Evolutionary conservation across 1,140 invertebrate species (phyloP).

Genomic region (Lordiphosa collinella): DNA sequence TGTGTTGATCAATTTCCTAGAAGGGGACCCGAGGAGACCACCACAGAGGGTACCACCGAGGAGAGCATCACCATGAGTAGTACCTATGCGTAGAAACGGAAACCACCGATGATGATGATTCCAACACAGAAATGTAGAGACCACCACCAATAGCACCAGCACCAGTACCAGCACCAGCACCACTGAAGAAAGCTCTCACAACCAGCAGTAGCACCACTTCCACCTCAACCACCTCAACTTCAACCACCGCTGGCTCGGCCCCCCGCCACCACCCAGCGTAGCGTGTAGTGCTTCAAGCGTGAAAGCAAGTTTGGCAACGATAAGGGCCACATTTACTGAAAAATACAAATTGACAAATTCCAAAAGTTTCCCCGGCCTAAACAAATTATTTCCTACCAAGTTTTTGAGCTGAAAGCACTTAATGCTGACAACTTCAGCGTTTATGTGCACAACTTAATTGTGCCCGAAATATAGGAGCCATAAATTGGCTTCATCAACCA

Average conservation of each 20-base stretch:
- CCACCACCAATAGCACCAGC: neutral
- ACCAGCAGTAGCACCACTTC: neutral
- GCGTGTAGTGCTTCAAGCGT: constrained; percentile 55
- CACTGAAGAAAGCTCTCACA: neutral
- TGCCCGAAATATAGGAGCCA: constrained; percentile 59
- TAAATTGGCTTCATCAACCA: constrained; percentile 41
- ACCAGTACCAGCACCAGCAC: neutral
- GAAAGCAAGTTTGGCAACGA: constrained; percentile 51
- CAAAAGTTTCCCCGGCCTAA: constrained; percentile 39
- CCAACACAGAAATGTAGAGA: too few relatives aligned
- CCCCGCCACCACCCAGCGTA: constrained; percentile 2
- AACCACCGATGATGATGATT: neutral
- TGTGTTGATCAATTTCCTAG: constrained; percentile 48
- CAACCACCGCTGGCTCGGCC: neutral
- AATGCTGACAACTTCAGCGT: constrained; percentile 68
- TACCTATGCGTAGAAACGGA: too few relatives aligned
- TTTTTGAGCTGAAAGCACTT: constrained; percentile 60
- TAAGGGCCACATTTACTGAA: constrained; percentile 39
- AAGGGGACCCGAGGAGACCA: too few relatives aligned
- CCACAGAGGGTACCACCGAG: too few relatives aligned
- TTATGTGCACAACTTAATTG: constrained; percentile 73
- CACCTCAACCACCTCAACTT: neutral
- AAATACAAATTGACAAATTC: neutral
- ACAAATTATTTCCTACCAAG: constrained; percentile 76
- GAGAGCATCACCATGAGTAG: too few relatives aligned